Percentiles rank a stretch among this genome's conserved stretches.
Evolutionary conservation across 2,797 vertebrate genomes (phyloP).

Genomic region (Rhynchonycteris naso): DNA sequence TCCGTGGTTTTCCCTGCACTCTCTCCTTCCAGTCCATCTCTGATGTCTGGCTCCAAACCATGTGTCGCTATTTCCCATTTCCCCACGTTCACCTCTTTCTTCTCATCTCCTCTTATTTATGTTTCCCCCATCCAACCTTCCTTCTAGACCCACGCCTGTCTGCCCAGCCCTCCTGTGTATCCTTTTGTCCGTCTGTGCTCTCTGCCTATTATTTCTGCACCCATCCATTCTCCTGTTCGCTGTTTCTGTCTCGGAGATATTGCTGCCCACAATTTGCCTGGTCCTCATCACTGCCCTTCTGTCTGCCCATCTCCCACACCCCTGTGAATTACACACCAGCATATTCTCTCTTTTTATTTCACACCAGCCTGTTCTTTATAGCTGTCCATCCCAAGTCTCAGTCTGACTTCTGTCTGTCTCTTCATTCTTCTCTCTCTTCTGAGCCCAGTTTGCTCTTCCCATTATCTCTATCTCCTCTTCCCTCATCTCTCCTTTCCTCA

Average conservation of each 20-base stretch:
- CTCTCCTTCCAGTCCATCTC: background rate
- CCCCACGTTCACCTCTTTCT: background rate
- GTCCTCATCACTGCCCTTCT: background rate
- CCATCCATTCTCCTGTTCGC: background rate
- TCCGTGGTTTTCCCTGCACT: background rate
- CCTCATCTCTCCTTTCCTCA: background rate
- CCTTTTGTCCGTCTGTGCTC: constrained; percentile 3
- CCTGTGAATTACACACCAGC: background rate
- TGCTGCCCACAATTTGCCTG: constrained; percentile 16
- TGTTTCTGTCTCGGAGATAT: background rate
- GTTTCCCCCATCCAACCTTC: background rate
- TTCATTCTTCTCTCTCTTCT: background rate
- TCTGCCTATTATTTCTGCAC: background rate
- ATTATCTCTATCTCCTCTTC: background rate
- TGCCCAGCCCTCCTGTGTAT: background rate
- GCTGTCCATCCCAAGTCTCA: background rate
- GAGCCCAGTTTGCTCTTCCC: background rate
- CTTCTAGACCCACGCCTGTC: background rate
- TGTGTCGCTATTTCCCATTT: background rate
- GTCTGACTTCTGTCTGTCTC: background rate
- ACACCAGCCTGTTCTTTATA: background rate
- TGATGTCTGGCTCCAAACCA: constrained; percentile 28
- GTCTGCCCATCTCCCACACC: background rate
- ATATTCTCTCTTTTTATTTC: background rate
- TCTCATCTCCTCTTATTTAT: background rate